Evolutionary conservation across 2,113 vertebrate genomes (phyloP).

Genomic region (Plecturocebus donacophilus): DNA sequence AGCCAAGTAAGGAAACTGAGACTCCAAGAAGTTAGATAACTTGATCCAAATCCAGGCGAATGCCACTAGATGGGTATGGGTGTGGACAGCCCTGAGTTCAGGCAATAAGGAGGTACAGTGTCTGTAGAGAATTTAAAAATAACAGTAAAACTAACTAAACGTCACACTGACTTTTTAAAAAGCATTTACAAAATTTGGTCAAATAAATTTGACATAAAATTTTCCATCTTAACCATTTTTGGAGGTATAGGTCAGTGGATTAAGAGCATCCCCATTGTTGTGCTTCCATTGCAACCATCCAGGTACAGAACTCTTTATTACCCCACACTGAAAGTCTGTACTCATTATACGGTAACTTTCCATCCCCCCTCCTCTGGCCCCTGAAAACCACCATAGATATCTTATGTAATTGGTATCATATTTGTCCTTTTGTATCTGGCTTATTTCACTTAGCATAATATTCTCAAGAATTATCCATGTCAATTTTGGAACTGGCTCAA

Average conservation of each 20-base stretch:
- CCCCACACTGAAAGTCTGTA: not conserved
- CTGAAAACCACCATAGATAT: not conserved
- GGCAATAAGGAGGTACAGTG: not conserved
- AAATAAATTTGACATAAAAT: not conserved
- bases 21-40: not conserved
- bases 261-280: not conserved
- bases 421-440: not conserved
- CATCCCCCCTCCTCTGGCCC: not conserved
- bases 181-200: not conserved
- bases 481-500: too few species aligned
- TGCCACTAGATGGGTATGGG: not conserved
- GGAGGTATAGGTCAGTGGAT: not conserved
- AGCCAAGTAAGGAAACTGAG: not conserved
- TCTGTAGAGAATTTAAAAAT: not conserved
- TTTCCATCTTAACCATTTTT: not conserved
- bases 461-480: not conserved
- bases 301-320: not conserved
- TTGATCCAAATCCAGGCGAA: not conserved
- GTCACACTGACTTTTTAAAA: not conserved
- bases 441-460: slow-evolving; percentile 12
- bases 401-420: not conserved
- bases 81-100: not conserved
- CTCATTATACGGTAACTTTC: not conserved
- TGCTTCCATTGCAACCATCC: not conserved
- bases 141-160: slow-evolving; percentile 42